Evolutionary conservation across 2,888 invertebrate genomes (phyloP).

Genomic region (Drosophila nigricruria): DNA sequence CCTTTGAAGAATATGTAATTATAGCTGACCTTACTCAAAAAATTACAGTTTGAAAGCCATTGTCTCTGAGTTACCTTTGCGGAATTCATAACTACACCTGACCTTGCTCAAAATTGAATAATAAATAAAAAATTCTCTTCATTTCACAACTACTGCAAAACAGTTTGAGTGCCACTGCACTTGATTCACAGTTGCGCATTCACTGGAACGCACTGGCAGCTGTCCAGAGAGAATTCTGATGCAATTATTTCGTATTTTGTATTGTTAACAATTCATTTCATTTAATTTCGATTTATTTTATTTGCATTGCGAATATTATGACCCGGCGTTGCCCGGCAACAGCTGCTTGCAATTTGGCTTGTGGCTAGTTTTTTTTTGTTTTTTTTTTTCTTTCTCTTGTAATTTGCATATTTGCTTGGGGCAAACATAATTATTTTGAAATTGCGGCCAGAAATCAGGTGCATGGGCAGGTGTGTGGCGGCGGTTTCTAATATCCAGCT

Average conservation of each 20-base stretch:
- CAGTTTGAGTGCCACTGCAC: neutral
- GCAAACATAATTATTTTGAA: conserved; percentile 52
- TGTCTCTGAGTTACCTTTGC: neutral
- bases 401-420: conserved; percentile 48
- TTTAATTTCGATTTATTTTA: neutral
- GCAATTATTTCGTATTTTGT: neutral
- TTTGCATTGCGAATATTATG: neutral
- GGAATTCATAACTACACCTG: neutral
- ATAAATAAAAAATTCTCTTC: neutral
- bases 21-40: neutral
- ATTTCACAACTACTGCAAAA: neutral
- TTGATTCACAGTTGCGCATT: neutral
- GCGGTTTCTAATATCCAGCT: neutral
- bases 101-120: neutral
- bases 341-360: conserved; percentile 20
- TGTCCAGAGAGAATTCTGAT: too few species aligned
- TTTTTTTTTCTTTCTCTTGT: neutral
- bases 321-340: conserved; percentile 6
- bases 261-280: conserved; percentile 2
- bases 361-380: neutral
- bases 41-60: neutral
- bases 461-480: neutral
- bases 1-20: neutral
- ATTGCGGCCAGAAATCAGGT: conserved; percentile 45
- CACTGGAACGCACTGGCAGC: neutral